Conservation (phyloP, 1,140 invertebrate species). For the Glossosoma conforme region DNA sequence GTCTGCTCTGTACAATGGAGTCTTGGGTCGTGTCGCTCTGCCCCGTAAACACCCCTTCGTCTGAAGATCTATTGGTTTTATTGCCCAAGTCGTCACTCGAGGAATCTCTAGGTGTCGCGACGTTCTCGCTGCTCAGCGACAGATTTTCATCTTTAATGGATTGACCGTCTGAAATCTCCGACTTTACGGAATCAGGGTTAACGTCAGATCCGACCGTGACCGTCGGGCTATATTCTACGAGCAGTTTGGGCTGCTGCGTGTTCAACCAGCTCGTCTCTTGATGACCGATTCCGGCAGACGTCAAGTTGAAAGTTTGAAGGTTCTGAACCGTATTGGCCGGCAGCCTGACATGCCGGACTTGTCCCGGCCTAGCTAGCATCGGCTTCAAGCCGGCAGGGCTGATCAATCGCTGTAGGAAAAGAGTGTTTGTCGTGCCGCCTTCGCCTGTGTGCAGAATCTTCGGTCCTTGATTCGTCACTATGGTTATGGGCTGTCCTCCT, state of each 20-base stretch:
- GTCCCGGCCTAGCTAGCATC: constrained; percentile 41
- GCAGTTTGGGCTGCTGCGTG: constrained; percentile 22
- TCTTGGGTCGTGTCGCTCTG: constrained; percentile 13
- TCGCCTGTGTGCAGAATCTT: constrained; percentile 57
- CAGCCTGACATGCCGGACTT: constrained; percentile 43
- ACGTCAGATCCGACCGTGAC: constrained; percentile 15
- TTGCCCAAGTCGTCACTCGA: constrained; percentile 15
- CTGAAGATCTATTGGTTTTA: constrained; percentile 9
- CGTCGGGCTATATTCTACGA: constrained; percentile 23
- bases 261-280: constrained; percentile 27
- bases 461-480: constrained; percentile 61
- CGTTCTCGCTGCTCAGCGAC: constrained; percentile 19
- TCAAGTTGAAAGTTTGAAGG: constrained; percentile 44
- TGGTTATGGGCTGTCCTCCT: constrained; percentile 64
- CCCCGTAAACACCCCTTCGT: constrained; percentile 22
- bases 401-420: constrained; percentile 43
- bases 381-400: constrained; percentile 47
- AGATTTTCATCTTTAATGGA: constrained; percentile 27
- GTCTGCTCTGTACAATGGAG: constrained; percentile 4
- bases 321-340: constrained; percentile 47
- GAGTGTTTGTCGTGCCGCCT: constrained; percentile 51
- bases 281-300: constrained; percentile 36
- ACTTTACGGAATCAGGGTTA: constrained; percentile 24
- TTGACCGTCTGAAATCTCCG: constrained; percentile 21
- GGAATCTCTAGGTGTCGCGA: constrained; percentile 16